Percentiles rank a stretch among this genome's conserved stretches.
Evolutionary conservation across 1,140 invertebrate species (phyloP).

Genomic region (Pararge aegeria): DNA sequence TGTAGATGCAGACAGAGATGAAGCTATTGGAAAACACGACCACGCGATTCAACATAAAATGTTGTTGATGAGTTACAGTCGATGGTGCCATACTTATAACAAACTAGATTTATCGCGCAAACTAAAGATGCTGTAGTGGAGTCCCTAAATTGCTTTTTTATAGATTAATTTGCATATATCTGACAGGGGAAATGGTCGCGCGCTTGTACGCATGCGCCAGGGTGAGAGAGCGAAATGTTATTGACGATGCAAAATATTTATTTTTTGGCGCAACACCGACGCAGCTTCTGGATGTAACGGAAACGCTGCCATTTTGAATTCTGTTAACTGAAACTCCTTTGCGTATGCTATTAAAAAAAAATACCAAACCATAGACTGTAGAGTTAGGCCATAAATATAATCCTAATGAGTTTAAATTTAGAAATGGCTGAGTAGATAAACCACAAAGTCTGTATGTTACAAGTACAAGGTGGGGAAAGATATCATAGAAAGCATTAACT

Average conservation of each 20-base stretch:
- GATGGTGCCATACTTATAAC: slow-evolving; percentile 8
- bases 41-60: not conserved
- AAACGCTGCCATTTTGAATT: slow-evolving; percentile 49
- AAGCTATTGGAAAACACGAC: slow-evolving; percentile 18
- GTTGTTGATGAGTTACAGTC: not conserved
- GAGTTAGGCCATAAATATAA: not conserved
- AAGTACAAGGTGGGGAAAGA: slow-evolving; percentile 5
- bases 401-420: not conserved
- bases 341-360: not conserved
- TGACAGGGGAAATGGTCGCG: slow-evolving; percentile 52
- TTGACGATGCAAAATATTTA: slow-evolving; percentile 78
- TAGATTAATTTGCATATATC: slow-evolving; percentile 78
- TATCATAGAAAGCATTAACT: slow-evolving; percentile 20
- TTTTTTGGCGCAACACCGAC: slow-evolving; percentile 66
- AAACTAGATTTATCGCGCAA: slow-evolving; percentile 33
- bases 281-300: slow-evolving; percentile 41
- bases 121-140: slow-evolving; percentile 55
- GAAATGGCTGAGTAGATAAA: not conserved
- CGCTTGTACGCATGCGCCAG: slow-evolving; percentile 57
- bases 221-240: slow-evolving; percentile 55
- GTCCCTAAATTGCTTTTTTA: slow-evolving; percentile 67
- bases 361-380: not conserved
- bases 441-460: not conserved
- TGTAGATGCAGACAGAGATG: slow-evolving; percentile 61
- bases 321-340: not conserved